Evolutionary conservation across 2,113 vertebrate genomes (phyloP).

Genomic region (Elachura formosa): DNA sequence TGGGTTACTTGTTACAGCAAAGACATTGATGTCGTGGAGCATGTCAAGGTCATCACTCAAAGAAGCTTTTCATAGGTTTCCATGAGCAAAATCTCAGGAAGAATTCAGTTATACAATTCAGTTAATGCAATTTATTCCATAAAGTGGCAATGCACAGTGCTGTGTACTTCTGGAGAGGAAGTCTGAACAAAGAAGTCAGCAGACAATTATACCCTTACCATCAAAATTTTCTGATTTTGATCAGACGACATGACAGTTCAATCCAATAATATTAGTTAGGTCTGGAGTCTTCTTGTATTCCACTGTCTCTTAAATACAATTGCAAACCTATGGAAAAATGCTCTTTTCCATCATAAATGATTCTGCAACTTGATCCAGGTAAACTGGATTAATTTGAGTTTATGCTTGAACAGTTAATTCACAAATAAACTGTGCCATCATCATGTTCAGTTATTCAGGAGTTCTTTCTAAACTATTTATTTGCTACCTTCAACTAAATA

Average conservation of each 20-base stretch:
- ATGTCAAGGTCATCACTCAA: not conserved
- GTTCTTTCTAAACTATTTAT: not conserved
- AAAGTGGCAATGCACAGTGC: not conserved
- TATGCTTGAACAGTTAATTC: not conserved
- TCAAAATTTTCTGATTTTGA: not conserved
- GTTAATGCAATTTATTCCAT: not conserved
- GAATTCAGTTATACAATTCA: too few species aligned
- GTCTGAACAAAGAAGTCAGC: not conserved
- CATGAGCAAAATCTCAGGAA: not conserved
- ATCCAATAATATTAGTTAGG: not conserved
- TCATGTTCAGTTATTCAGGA: not conserved
- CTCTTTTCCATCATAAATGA: not conserved
- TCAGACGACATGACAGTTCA: not conserved
- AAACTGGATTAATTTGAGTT: not conserved
- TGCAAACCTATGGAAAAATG: not conserved
- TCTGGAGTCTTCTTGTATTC: not conserved
- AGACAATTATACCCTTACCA: not conserved
- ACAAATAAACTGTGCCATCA: not conserved
- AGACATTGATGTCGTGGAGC: not conserved
- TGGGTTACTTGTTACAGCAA: accelerated
- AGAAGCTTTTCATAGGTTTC: not conserved
- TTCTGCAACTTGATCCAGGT: not conserved
- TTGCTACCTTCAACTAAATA: not conserved
- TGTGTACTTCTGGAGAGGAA: not conserved
- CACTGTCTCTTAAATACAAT: not conserved